A percentile compares a stretch with the other conserved stretches of the same genome.
phyloP scores from a whole-genome alignment of 1,140 invertebrate genomes.

The Cydia fagiglandana region DNA sequence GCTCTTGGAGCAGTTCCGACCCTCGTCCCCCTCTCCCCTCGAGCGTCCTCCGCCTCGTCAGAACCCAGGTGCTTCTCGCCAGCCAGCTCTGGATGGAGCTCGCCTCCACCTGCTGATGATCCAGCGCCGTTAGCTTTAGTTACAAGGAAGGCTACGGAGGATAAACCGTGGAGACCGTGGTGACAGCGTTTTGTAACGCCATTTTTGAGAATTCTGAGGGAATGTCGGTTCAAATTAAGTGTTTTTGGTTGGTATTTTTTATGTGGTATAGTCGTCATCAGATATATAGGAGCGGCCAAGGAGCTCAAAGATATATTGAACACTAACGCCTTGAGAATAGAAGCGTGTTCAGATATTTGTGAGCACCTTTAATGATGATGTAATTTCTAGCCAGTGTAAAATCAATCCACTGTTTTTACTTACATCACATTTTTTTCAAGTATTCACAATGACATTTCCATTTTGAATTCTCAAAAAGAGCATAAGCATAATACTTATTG shows the following conservation, averaged over 20 bases:
- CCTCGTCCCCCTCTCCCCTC: slow-evolving; percentile 85
- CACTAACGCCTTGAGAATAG: too few species aligned
- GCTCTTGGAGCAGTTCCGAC: slow-evolving; percentile 80
- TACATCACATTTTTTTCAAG: background rate
- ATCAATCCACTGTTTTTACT: background rate
- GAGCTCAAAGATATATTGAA: too few species aligned
- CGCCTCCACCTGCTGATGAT: slow-evolving; percentile 63
- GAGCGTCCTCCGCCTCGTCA: slow-evolving; percentile 83
- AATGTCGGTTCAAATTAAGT: slow-evolving; percentile 35
- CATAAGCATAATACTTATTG: slow-evolving; percentile 36
- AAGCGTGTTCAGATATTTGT: too few species aligned
- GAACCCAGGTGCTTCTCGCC: slow-evolving; percentile 72
- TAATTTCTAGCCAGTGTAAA: too few species aligned
- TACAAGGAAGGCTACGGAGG: slow-evolving; percentile 81
- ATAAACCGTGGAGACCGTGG: slow-evolving; percentile 86
- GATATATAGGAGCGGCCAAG: too few species aligned
- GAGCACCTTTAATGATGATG: too few species aligned
- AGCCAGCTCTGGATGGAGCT: slow-evolving; percentile 68
- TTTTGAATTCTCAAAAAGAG: background rate
- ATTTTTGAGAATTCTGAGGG: background rate
- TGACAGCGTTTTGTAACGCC: slow-evolving; percentile 67
- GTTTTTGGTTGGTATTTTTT: too few species aligned
- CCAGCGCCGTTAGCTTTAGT: slow-evolving; percentile 85
- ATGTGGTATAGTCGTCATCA: too few species aligned
- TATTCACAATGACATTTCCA: background rate